Evolutionary conservation across 2,888 invertebrate genomes (phyloP).

Genomic region (Anodontia alba): DNA sequence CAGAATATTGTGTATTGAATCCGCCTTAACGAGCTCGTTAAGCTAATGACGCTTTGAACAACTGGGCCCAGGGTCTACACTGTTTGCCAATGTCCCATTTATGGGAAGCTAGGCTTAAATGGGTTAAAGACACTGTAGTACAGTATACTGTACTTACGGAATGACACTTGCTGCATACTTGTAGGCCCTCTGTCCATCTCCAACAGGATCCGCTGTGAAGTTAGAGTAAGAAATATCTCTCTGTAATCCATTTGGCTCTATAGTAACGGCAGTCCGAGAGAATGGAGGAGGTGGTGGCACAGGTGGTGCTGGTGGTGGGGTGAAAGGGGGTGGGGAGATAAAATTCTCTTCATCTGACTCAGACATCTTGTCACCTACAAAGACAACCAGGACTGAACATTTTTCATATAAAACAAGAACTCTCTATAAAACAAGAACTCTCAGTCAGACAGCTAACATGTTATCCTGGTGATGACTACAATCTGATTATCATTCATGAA

Average conservation of each 20-base stretch:
- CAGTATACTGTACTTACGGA: constrained; percentile 59
- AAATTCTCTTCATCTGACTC: constrained; percentile 52
- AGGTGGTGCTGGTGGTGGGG: constrained; percentile 51
- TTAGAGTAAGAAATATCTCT: constrained; percentile 38
- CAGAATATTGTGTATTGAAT: no score
- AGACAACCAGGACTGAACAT: not conserved
- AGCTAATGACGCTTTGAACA: no score
- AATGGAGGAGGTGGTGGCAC: constrained; percentile 50
- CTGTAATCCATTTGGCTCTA: constrained; percentile 52
- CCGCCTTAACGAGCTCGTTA: no score
- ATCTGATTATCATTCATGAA: no score
- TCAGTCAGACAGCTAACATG: no score
- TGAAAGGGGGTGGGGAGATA: constrained; percentile 49
- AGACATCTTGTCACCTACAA: constrained; percentile 25
- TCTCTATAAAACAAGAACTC: no score
- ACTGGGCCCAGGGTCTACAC: no score
- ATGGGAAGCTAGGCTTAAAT: no score
- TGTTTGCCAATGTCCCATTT: no score
- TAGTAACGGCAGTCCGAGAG: constrained; percentile 39
- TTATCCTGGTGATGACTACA: no score
- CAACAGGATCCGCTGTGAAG: constrained; percentile 43
- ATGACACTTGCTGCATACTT: constrained; percentile 58
- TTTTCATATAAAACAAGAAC: no score
- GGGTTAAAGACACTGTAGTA: no score
- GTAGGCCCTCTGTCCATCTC: constrained; percentile 57